These are phyloP conservation scores for Lepilemur ruficaudatus DNA, from an alignment of 2,797 vertebrate species.

Conservation along the genomic window DNA sequence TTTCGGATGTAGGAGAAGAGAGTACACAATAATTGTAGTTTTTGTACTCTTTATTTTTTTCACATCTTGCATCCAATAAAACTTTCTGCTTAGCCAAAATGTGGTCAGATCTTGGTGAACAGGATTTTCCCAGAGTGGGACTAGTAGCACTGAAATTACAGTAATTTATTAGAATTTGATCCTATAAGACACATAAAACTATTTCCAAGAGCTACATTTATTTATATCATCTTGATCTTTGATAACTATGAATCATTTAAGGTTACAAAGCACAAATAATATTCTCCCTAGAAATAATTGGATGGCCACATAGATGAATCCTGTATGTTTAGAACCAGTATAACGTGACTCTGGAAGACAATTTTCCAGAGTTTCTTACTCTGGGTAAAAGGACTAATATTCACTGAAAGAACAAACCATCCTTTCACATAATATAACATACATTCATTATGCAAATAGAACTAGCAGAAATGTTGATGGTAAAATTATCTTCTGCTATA, in stretches of 20 bases:
- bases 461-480: background rate
- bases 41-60: constrained; percentile 53
- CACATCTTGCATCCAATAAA: constrained; percentile 45
- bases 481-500: background rate
- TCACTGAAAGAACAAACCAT: background rate
- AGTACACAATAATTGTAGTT: background rate
- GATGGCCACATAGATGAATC: background rate
- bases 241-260: constrained; percentile 72
- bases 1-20: background rate
- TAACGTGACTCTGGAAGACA: constrained; percentile 57
- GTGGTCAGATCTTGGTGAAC: constrained; percentile 63
- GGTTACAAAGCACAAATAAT: constrained; percentile 58
- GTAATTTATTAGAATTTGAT: constrained; percentile 73
- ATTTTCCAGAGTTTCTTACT: background rate
- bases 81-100: constrained; percentile 45
- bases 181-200: constrained; percentile 68
- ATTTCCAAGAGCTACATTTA: constrained; percentile 71
- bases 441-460: background rate
- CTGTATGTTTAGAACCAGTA: constrained; percentile 39
- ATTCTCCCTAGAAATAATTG: constrained; percentile 70
- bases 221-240: constrained; percentile 70
- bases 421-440: background rate
- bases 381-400: background rate
- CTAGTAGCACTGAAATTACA: constrained; percentile 58
- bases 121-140: constrained; percentile 53